Percentiles rank a stretch among this genome's conserved stretches.
Conservation (phyloP, 2,113 vertebrate species). For the Copsychus sechellarum region DNA sequence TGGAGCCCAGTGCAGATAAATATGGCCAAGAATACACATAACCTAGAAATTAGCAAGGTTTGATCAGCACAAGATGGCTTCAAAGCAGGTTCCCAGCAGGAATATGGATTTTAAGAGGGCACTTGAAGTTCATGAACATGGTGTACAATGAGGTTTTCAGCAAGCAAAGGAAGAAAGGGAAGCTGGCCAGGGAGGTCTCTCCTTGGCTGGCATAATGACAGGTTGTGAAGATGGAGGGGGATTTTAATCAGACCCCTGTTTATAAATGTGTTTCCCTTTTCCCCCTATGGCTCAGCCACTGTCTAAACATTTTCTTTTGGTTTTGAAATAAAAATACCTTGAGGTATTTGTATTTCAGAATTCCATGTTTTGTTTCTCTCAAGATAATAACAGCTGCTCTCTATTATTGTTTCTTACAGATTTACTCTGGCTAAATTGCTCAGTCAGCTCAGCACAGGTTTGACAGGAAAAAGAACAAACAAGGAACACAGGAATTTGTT, state of each 20-base stretch:
- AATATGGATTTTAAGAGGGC: neutral
- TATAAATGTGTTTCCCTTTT: neutral
- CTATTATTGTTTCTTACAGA: neutral
- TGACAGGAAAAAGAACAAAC: slow-evolving; percentile 3
- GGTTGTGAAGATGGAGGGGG: neutral
- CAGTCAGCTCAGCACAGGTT: neutral
- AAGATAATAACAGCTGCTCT: neutral
- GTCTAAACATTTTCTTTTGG: neutral
- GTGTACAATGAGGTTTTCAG: neutral
- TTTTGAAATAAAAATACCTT: slow-evolving; percentile 3
- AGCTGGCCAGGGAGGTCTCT: neutral
- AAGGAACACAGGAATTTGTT: neutral
- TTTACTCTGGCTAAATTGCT: slow-evolving; percentile 5
- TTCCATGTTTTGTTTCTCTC: neutral
- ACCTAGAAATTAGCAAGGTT: slow-evolving; percentile 9
- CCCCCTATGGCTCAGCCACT: neutral
- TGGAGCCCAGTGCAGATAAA: slow-evolving; percentile 25
- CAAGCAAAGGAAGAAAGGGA: neutral
- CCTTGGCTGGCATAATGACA: neutral
- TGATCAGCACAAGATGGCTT: neutral
- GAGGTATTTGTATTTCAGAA: neutral
- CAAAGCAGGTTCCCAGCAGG: neutral
- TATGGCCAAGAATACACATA: slow-evolving; percentile 32
- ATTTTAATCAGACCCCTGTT: neutral
- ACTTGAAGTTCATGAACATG: neutral